Evolutionary conservation across 2,888 invertebrate genomes (phyloP).

Genomic region (Mantis religiosa): DNA sequence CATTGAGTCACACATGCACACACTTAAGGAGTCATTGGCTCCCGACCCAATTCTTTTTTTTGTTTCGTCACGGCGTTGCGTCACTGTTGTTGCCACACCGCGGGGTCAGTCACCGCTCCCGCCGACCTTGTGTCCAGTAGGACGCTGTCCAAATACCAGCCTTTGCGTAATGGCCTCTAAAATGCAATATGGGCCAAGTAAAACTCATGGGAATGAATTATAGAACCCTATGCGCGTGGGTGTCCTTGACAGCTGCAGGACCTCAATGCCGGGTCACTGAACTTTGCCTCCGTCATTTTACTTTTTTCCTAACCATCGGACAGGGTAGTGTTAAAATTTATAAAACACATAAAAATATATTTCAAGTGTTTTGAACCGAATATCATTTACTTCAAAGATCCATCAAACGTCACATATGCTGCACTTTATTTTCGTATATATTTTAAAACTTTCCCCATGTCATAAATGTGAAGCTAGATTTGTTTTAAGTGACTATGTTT

Average conservation of each 20-base stretch:
- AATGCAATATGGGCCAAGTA: background rate
- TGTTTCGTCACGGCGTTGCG: constrained; percentile 5
- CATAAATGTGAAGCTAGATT: too few relatives aligned
- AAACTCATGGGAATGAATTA: background rate
- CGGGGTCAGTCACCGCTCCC: constrained; percentile 16
- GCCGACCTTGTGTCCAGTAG: constrained; percentile 27
- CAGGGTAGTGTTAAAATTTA: too few relatives aligned
- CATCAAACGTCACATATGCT: too few relatives aligned
- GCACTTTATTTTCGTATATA: too few relatives aligned
- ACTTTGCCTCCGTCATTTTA: too few relatives aligned
- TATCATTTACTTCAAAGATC: too few relatives aligned
- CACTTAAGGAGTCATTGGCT: constrained; percentile 18
- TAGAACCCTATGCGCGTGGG: background rate
- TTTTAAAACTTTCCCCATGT: too few relatives aligned
- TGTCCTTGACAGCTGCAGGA: background rate
- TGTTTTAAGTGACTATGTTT: too few relatives aligned
- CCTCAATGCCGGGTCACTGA: background rate
- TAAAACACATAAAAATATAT: too few relatives aligned
- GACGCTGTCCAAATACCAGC: constrained; percentile 14
- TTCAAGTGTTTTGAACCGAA: too few relatives aligned
- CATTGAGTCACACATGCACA: background rate
- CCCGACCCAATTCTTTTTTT: constrained; percentile 16
- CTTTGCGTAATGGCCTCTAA: background rate
- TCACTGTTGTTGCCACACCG: constrained; percentile 15
- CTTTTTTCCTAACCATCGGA: too few relatives aligned